phyloP scores from a whole-genome alignment of 1,140 invertebrate species.

The Leptinotarsa undecemlineata region DNA sequence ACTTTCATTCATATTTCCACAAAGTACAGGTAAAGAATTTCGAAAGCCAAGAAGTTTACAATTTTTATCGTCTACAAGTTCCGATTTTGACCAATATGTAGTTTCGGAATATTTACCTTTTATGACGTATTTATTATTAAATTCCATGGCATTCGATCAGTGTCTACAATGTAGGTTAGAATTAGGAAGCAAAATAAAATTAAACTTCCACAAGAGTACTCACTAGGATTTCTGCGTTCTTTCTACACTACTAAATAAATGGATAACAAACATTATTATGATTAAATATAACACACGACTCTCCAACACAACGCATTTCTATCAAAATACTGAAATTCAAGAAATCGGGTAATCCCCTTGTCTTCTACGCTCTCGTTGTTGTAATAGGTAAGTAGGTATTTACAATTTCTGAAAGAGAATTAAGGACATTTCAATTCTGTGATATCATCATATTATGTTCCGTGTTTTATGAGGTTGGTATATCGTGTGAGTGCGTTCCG shows the following conservation, averaged over 20 bases:
- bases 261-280: too few species aligned
- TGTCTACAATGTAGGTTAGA: neutral
- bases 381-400: too few species aligned
- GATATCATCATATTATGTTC: too few species aligned
- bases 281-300: neutral
- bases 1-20: slow-evolving; percentile 1
- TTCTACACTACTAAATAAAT: too few species aligned
- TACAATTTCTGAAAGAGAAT: too few species aligned
- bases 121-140: slow-evolving; percentile 11
- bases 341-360: slow-evolving; percentile 13
- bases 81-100: neutral
- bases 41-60: slow-evolving; percentile 9
- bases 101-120: slow-evolving; percentile 13
- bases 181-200: too few species aligned
- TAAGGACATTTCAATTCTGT: too few species aligned
- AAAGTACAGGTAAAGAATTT: slow-evolving; percentile 8
- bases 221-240: too few species aligned
- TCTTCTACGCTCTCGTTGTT: neutral
- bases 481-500: too few species aligned
- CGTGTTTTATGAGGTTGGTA: too few species aligned
- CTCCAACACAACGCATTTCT: neutral
- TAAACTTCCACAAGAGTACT: too few species aligned
- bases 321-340: neutral
- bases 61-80: slow-evolving; percentile 7
- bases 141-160: slow-evolving; percentile 8